Conservation (phyloP, 2,797 vertebrate genomes). For the Acanthornis magna region DNA sequence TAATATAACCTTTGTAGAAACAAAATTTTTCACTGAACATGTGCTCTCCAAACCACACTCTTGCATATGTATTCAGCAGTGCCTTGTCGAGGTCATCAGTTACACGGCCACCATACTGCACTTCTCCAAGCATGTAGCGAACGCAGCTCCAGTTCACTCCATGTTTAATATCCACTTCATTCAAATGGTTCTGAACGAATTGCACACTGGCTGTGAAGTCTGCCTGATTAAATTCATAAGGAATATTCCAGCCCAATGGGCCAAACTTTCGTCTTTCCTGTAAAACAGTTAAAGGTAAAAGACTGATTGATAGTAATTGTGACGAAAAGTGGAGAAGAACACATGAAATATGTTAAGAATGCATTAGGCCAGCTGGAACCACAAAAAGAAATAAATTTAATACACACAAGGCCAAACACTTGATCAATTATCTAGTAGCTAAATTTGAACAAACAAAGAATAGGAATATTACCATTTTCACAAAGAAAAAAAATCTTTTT, state of each 20-base stretch:
- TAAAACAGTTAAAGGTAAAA: not conserved
- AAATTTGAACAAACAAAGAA: not conserved
- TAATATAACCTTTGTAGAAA: constrained; percentile 82
- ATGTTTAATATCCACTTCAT: constrained; percentile 72
- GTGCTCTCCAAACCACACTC: constrained; percentile 84
- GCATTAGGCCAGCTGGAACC: not conserved
- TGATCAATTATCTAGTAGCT: not conserved
- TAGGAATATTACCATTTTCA: not conserved
- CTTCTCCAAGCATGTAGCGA: constrained; percentile 84
- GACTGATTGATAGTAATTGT: not conserved
- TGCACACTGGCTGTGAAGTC: constrained; percentile 85
- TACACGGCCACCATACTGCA: constrained; percentile 85
- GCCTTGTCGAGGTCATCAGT: constrained; percentile 85
- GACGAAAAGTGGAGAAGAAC: not conserved
- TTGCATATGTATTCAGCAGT: constrained; percentile 81
- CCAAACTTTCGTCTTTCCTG: constrained; percentile 88
- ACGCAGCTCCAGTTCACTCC: constrained; percentile 85
- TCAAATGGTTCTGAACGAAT: constrained; percentile 86
- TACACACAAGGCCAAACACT: not conserved
- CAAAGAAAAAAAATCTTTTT: not conserved
- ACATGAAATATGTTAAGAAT: not conserved
- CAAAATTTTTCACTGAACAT: constrained; percentile 80
- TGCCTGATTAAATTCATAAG: constrained; percentile 88
- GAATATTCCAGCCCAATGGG: constrained; percentile 87
- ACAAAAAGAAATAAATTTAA: not conserved